phyloP scores from a whole-genome alignment of 2,797 vertebrate species.

The Sebastes jordani region DNA sequence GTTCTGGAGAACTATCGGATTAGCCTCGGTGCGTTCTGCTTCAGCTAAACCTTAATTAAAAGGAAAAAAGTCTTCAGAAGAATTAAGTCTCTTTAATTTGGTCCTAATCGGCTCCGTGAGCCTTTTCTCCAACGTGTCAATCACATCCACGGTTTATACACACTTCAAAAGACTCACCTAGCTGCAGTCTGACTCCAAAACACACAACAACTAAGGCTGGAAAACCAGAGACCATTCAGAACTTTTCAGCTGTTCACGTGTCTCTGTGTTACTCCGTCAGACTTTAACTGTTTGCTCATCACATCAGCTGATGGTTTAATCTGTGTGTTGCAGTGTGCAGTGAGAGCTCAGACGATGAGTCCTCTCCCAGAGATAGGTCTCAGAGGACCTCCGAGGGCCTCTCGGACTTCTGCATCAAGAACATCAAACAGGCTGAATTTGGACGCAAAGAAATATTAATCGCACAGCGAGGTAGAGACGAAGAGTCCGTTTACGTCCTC shows the following conservation, averaged over 20 bases:
- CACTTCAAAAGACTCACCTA: conserved; percentile 39
- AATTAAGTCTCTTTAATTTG: conserved; percentile 52
- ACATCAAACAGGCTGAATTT: conserved; percentile 90
- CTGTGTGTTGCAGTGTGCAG: conserved; percentile 74
- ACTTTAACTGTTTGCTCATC: not conserved
- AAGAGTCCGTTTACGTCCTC: not conserved
- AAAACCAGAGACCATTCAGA: not conserved
- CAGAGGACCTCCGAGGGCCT: conserved; percentile 89
- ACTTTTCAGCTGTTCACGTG: too few relatives aligned
- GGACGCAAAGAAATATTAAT: conserved; percentile 93
- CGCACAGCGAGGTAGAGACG: conserved; percentile 87
- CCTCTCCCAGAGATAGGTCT: conserved; percentile 85
- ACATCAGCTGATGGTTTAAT: not conserved
- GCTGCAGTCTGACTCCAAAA: conserved; percentile 1
- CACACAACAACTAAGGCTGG: not conserved
- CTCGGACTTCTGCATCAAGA: conserved; percentile 92
- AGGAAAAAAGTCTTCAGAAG: conserved; percentile 33
- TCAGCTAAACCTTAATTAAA: conserved; percentile 50
- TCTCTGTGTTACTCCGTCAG: not conserved
- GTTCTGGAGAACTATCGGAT: conserved; percentile 44
- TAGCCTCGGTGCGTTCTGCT: conserved; percentile 22
- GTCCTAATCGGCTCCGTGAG: conserved; percentile 47
- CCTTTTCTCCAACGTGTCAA: conserved; percentile 45
- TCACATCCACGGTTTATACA: conserved; percentile 31
- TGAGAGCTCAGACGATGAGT: conserved; percentile 89